Conservation (phyloP, 2,113 vertebrate species). For the Callospermophilus lateralis region DNA sequence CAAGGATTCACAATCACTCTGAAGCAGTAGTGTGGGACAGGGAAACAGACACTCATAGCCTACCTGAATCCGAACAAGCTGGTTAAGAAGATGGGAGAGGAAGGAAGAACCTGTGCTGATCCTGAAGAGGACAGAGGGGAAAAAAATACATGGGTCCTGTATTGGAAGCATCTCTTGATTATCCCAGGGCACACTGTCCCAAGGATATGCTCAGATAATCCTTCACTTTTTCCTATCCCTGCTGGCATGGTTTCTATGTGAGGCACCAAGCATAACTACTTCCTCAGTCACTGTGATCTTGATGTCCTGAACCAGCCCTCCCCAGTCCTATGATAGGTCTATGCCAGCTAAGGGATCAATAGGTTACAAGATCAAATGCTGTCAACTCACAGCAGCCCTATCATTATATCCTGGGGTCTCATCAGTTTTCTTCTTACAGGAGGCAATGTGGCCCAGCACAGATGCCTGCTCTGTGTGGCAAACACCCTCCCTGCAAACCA, state of each 20-base stretch:
- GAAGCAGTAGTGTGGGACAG: slow-evolving; percentile 67
- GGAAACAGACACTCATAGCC: slow-evolving; percentile 41
- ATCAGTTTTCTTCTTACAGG: slow-evolving; percentile 63
- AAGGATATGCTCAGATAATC: neutral
- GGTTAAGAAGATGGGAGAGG: neutral
- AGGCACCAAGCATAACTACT: neutral
- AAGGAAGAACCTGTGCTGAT: slow-evolving; percentile 15
- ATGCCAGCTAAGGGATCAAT: neutral
- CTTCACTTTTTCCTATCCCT: neutral
- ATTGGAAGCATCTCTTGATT: neutral
- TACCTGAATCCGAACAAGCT: neutral
- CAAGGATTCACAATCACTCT: slow-evolving; percentile 82
- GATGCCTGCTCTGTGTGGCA: neutral
- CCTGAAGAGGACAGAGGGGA: neutral
- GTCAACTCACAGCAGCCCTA: slow-evolving; percentile 2
- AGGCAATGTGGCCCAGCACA: neutral
- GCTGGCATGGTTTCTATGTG: neutral
- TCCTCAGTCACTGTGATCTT: neutral
- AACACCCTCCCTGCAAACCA: too few relatives aligned
- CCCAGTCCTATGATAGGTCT: neutral
- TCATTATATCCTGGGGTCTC: neutral
- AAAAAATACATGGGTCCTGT: neutral
- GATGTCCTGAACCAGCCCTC: neutral
- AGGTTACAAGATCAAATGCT: slow-evolving; percentile 41
- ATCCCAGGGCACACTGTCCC: neutral